A percentile compares a stretch with the other conserved stretches of the same genome.
Evolutionary conservation across 2,113 vertebrate species (phyloP).

Genomic region (Arenaria interpres): DNA sequence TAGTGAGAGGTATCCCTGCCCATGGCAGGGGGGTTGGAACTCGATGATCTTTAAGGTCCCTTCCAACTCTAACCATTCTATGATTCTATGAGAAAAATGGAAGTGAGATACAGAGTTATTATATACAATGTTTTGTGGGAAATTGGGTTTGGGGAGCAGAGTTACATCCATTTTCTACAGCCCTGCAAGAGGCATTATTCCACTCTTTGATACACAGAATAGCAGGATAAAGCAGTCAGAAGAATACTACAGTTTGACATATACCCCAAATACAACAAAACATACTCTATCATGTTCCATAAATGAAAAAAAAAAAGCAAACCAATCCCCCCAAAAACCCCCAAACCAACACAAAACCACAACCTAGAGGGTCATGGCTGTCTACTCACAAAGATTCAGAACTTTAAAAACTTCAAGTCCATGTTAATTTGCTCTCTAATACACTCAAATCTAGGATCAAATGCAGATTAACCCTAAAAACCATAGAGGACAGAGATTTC

Average conservation of each 20-base stretch:
- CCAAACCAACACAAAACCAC: neutral
- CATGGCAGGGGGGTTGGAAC: too few relatives aligned
- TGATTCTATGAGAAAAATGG: neutral
- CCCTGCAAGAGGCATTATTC: neutral
- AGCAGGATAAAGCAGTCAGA: neutral
- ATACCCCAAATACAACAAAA: neutral
- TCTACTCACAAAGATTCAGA: neutral
- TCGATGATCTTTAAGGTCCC: too few relatives aligned
- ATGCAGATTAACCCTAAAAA: neutral
- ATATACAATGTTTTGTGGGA: neutral
- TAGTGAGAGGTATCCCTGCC: too few relatives aligned
- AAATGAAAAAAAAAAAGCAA: neutral
- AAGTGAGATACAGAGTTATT: neutral
- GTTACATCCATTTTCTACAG: neutral
- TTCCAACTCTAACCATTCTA: too few relatives aligned
- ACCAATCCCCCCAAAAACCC: too few relatives aligned
- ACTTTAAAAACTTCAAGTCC: neutral
- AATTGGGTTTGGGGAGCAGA: neutral
- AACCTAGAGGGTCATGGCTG: rapidly evolving
- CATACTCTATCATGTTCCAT: neutral
- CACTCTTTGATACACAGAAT: neutral
- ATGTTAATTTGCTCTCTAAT: neutral
- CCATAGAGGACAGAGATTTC: rapidly evolving
- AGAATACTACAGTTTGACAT: neutral
- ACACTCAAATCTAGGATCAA: neutral